Conservation (phyloP, 1,140 invertebrate genomes). For the Sitobion miscanthi region DNA sequence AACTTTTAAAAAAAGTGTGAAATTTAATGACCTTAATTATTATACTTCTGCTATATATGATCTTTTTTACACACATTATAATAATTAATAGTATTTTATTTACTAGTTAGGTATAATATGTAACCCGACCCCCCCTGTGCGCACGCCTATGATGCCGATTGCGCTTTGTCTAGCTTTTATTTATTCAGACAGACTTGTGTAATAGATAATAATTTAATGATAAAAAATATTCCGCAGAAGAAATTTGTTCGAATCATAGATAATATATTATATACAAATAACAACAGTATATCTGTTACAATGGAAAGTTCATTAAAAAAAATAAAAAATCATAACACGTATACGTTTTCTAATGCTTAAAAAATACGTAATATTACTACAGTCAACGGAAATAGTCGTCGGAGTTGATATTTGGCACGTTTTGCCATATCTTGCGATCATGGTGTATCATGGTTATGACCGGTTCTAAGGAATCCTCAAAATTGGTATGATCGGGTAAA, state of each 20-base stretch:
- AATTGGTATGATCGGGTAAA: background rate
- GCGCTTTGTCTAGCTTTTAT: background rate
- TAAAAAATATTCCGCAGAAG: background rate
- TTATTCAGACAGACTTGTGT: background rate
- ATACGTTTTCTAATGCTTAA: constrained; percentile 5
- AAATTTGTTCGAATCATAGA: background rate
- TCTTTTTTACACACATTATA: too few relatives aligned
- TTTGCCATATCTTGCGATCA: constrained; percentile 52
- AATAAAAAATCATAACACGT: background rate
- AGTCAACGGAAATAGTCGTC: constrained; percentile 39
- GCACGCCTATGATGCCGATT: too few relatives aligned
- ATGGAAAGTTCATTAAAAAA: constrained; percentile 14
- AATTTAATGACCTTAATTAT: too few relatives aligned
- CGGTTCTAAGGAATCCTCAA: constrained; percentile 38
- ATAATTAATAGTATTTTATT: too few relatives aligned
- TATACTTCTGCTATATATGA: too few relatives aligned
- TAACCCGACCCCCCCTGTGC: too few relatives aligned
- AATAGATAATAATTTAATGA: background rate
- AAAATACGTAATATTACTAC: background rate
- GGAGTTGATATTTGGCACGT: constrained; percentile 47
- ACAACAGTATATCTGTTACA: background rate
- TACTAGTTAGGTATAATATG: too few relatives aligned
- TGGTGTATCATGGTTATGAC: constrained; percentile 41
- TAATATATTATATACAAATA: constrained; percentile 1
- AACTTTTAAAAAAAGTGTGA: too few relatives aligned